These are phyloP conservation scores for Phasianus colchicus DNA, from an alignment of 2,113 vertebrate genomes.

Conservation along the genomic window DNA sequence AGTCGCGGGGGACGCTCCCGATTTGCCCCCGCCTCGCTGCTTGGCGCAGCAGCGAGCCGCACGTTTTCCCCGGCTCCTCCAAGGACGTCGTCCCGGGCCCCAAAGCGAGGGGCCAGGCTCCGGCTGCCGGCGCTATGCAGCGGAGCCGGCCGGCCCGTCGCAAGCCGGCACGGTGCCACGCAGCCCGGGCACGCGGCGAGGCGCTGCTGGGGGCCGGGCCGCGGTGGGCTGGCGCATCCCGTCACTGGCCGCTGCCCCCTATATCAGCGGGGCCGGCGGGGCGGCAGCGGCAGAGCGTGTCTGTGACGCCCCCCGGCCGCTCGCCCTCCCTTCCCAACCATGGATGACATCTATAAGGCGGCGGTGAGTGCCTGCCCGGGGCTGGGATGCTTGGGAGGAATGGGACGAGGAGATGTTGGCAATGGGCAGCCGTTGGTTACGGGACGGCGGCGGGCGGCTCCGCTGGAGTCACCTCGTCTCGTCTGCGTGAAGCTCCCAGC, in stretches of 20 bases:
- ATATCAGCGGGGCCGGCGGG: conserved; percentile 45
- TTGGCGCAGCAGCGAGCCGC: accelerated
- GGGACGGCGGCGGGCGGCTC: not conserved
- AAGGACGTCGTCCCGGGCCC: accelerated
- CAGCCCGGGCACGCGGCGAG: not conserved
- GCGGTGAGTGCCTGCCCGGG: conserved; percentile 78
- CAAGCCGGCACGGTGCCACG: not conserved
- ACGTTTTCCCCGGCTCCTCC: accelerated
- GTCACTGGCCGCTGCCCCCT: conserved; percentile 15
- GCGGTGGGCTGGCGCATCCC: not conserved
- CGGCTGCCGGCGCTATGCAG: not conserved
- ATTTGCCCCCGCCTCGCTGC: accelerated
- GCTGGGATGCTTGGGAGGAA: not conserved
- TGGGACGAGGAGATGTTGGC: not conserved
- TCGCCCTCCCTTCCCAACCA: conserved; percentile 39
- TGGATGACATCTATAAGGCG: conserved; percentile 90
- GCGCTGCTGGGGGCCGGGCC: conserved; percentile 13
- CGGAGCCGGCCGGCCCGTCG: not conserved
- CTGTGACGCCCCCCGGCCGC: not conserved
- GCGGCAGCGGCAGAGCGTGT: conserved; percentile 38
- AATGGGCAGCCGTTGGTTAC: not conserved
- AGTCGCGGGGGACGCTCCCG: not conserved
- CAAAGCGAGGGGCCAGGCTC: not conserved
- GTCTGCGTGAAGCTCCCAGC: not conserved
- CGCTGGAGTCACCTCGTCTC: not conserved